These are phyloP conservation scores for Elanoides forficatus DNA, from an alignment of 2,113 vertebrate species.

Conservation along the genomic window DNA sequence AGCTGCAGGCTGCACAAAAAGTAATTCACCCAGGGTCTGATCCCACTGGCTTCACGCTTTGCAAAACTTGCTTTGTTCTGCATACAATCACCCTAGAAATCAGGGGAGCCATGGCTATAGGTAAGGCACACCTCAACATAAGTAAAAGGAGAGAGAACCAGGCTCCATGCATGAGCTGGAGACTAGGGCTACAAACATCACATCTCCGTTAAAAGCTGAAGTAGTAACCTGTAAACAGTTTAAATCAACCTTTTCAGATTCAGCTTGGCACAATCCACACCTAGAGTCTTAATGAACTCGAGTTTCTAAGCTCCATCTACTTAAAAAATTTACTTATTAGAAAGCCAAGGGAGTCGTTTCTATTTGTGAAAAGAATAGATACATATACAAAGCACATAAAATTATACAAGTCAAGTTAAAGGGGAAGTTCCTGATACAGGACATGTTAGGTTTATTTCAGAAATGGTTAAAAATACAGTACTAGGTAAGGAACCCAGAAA, in stretches of 20 bases:
- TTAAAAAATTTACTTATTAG: not conserved
- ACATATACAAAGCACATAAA: not conserved
- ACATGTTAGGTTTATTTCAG: not conserved
- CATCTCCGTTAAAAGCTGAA: not conserved
- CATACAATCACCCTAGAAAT: not conserved
- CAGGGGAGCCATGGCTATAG: accelerated
- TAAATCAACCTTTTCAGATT: not conserved
- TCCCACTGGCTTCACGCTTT: not conserved
- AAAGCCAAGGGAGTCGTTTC: not conserved
- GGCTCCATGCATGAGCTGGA: not conserved
- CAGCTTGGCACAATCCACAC: not conserved
- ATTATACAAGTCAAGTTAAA: not conserved
- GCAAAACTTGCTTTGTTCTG: not conserved
- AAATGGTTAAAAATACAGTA: not conserved
- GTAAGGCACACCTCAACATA: not conserved
- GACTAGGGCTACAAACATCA: not conserved
- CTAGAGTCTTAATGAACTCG: not conserved
- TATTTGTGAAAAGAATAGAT: not conserved
- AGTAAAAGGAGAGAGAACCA: not conserved
- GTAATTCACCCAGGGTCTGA: not conserved
- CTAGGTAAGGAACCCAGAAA: not conserved
- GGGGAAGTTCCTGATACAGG: not conserved
- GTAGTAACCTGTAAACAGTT: not conserved
- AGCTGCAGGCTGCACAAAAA: not conserved
- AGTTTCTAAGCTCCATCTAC: not conserved